Evolutionary conservation across 2,797 vertebrate species (phyloP).

Genomic region (Lerista edwardsae): DNA sequence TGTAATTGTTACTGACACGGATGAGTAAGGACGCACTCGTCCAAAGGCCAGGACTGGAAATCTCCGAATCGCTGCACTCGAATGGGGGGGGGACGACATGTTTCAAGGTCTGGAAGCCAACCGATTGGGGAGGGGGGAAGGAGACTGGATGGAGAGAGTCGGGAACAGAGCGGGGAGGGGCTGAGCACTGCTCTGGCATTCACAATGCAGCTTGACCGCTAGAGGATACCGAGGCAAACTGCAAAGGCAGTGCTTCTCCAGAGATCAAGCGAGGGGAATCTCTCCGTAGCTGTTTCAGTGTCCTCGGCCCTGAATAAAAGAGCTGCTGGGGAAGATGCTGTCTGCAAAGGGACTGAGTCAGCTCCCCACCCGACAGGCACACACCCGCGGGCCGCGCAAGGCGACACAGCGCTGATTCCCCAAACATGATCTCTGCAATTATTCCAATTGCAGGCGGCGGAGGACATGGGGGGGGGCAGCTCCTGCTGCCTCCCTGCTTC

Average conservation of each 20-base stretch:
- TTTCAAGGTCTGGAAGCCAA: neutral
- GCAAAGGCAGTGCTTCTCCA: neutral
- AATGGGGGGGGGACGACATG: too few species aligned
- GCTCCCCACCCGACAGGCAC: neutral
- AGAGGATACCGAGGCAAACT: neutral
- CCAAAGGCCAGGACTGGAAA: neutral
- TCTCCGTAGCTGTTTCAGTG: neutral
- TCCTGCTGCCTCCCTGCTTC: constrained; percentile 33
- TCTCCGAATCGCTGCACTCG: neutral
- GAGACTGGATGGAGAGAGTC: too few species aligned
- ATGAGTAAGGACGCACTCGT: neutral
- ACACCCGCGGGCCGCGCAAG: neutral
- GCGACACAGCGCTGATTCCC: neutral
- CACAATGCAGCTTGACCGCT: neutral
- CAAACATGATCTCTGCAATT: constrained; percentile 27
- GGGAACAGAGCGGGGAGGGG: neutral
- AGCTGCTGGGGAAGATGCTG: fast-evolving
- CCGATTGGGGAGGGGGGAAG: fast-evolving
- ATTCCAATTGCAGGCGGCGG: constrained; percentile 25
- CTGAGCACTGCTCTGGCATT: neutral
- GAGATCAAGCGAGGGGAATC: neutral
- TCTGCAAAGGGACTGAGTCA: neutral
- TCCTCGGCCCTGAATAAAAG: neutral
- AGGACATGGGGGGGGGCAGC: too few species aligned
- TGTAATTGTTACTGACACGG: fast-evolving